Percentiles rank a stretch among this genome's conserved stretches.
These are phyloP conservation scores for Anguilla marmorata DNA, from an alignment of 2,797 vertebrate species.

Conservation along the genomic window DNA sequence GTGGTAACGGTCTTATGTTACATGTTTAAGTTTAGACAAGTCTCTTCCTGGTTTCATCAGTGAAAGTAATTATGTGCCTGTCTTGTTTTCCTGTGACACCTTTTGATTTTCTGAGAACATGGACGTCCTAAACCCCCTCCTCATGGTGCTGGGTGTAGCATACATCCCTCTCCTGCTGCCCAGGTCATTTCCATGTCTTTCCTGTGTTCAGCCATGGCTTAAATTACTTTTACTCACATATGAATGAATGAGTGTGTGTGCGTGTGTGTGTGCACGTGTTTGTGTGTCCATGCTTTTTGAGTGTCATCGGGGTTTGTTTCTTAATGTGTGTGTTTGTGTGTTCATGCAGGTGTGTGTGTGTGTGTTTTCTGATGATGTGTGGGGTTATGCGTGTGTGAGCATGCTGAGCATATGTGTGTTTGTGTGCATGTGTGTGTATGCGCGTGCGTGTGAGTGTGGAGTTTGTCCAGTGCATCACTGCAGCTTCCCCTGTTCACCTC, in stretches of 20 bases:
- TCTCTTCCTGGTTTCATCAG: slow-evolving; percentile 26
- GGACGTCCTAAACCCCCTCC: slow-evolving; percentile 59
- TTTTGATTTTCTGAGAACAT: slow-evolving; percentile 50
- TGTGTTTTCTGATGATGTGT: slow-evolving; percentile 29
- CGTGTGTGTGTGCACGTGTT: background rate
- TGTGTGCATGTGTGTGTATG: slow-evolving; percentile 28
- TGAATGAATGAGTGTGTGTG: slow-evolving; percentile 30
- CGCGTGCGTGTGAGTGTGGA: slow-evolving; percentile 26
- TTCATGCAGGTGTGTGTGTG: background rate
- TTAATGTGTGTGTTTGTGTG: background rate
- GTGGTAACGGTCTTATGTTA: background rate
- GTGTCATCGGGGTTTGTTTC: background rate
- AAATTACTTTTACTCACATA: slow-evolving; percentile 25
- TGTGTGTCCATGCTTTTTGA: background rate
- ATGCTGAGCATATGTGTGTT: background rate
- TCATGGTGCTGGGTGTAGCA: slow-evolving; percentile 57
- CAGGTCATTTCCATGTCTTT: slow-evolving; percentile 67
- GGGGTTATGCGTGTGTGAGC: background rate
- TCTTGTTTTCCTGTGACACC: slow-evolving; percentile 49
- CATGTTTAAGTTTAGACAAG: background rate
- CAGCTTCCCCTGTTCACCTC: slow-evolving; percentile 38
- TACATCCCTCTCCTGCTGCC: slow-evolving; percentile 52
- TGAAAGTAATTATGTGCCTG: slow-evolving; percentile 39
- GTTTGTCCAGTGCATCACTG: slow-evolving; percentile 3
- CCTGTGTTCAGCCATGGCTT: slow-evolving; percentile 51